phyloP scores from a whole-genome alignment of 53 echinoderm and acorn worm genomes.

The Paelopatides confundens region DNA sequence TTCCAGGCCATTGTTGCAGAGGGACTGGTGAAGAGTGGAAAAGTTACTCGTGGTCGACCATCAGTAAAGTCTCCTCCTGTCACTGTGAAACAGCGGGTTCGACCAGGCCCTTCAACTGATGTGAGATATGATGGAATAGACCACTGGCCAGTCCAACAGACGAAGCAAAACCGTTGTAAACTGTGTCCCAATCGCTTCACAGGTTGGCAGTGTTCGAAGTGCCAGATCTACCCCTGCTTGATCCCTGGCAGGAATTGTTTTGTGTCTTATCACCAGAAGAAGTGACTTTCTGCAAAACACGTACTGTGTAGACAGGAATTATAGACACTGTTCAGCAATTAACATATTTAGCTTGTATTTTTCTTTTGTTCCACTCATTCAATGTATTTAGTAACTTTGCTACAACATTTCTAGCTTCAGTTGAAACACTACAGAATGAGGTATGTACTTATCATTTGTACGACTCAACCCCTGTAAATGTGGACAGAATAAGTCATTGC shows the following conservation, averaged over 20 bases:
- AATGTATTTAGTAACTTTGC: no score
- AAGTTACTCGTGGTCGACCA: background rate
- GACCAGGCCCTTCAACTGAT: background rate
- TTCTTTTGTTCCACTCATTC: no score
- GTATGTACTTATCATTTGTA: no score
- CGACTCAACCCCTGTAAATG: no score
- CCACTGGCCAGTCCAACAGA: background rate
- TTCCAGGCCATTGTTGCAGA: constrained; percentile 17
- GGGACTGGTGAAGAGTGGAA: constrained; percentile 13
- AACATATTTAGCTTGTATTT: no score
- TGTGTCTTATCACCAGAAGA: background rate
- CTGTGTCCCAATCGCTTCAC: background rate
- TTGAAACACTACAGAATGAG: no score
- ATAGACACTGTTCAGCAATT: no score
- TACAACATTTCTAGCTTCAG: no score
- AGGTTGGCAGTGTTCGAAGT: background rate
- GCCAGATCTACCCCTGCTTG: background rate
- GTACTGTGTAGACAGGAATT: no score
- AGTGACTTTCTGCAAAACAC: no score
- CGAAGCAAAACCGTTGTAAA: background rate
- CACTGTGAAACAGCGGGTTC: background rate
- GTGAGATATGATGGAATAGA: background rate
- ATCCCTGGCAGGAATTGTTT: constrained; percentile 6
- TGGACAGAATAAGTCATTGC: no score
- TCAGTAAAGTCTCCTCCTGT: background rate